Evolutionary conservation across 2,888 invertebrate species (phyloP).

Genomic region (Pandemis cinnamomeana): DNA sequence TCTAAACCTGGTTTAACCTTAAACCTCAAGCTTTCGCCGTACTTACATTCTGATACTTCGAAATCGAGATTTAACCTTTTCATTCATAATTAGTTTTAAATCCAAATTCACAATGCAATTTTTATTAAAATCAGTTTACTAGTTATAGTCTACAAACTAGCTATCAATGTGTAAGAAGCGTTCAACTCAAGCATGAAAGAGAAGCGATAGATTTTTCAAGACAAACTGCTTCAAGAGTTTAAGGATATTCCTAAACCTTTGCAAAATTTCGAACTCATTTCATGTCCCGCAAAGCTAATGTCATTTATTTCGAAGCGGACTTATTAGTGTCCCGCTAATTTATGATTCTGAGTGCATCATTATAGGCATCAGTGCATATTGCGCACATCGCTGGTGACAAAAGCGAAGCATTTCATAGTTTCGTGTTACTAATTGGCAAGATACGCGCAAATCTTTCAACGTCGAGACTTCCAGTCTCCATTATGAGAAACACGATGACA

Average conservation of each 20-base stretch:
- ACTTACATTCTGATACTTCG: no score
- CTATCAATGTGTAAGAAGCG: neutral
- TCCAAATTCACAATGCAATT: neutral
- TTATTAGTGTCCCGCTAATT: slow-evolving; percentile 1
- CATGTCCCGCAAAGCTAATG: neutral
- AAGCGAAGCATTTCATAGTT: slow-evolving; percentile 20
- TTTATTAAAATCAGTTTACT: neutral
- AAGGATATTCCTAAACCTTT: neutral
- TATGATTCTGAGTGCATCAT: slow-evolving; percentile 4
- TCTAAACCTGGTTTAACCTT: no score
- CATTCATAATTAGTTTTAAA: no score
- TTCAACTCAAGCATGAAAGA: neutral
- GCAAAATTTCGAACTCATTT: slow-evolving; percentile 11
- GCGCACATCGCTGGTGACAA: slow-evolving; percentile 24
- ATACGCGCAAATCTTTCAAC: slow-evolving; percentile 9
- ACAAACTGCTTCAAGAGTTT: neutral
- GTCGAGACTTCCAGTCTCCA: slow-evolving; percentile 4
- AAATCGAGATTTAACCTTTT: no score
- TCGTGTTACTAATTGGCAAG: slow-evolving; percentile 18
- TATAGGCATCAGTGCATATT: slow-evolving; percentile 13
- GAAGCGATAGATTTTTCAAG: slow-evolving; percentile 1
- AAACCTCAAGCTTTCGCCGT: no score
- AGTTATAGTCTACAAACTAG: neutral
- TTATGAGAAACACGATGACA: neutral
- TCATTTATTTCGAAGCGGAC: slow-evolving; percentile 1